Percentiles rank a stretch among this genome's conserved stretches.
Evolutionary conservation across 2,888 invertebrate genomes (phyloP).

Genomic region (Mimas tiliae): DNA sequence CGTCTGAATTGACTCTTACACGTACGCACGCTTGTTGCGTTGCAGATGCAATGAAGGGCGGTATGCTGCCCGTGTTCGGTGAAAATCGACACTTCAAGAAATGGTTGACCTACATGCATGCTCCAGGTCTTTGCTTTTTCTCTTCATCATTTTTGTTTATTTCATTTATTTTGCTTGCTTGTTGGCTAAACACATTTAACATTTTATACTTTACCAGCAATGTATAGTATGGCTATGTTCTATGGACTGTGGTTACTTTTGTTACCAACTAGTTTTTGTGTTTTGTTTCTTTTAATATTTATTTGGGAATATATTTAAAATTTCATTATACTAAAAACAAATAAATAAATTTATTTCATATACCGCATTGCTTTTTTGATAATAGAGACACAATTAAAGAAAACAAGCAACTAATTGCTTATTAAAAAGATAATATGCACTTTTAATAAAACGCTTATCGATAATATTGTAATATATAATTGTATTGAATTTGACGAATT

Average conservation of each 20-base stretch:
- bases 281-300: neutral
- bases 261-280: neutral
- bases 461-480: neutral
- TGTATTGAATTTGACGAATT: neutral
- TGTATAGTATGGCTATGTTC: neutral
- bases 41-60: slow-evolving; percentile 77
- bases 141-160: slow-evolving; percentile 52
- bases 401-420: neutral
- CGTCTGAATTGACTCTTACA: slow-evolving; percentile 40
- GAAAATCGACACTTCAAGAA: slow-evolving; percentile 78
- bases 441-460: neutral
- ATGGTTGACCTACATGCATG: slow-evolving; percentile 84
- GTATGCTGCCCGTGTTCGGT: slow-evolving; percentile 72
- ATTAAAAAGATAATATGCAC: neutral
- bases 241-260: neutral
- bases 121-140: slow-evolving; percentile 80
- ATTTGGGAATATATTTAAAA: neutral
- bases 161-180: slow-evolving; percentile 24
- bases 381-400: too few species aligned
- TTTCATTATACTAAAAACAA: neutral
- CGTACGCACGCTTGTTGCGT: slow-evolving; percentile 62
- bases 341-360: neutral
- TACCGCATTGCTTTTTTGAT: neutral
- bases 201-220: slow-evolving; percentile 3
- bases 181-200: neutral